Evolutionary conservation across 2,113 vertebrate genomes (phyloP).

Genomic region (Alexandromys fortis): DNA sequence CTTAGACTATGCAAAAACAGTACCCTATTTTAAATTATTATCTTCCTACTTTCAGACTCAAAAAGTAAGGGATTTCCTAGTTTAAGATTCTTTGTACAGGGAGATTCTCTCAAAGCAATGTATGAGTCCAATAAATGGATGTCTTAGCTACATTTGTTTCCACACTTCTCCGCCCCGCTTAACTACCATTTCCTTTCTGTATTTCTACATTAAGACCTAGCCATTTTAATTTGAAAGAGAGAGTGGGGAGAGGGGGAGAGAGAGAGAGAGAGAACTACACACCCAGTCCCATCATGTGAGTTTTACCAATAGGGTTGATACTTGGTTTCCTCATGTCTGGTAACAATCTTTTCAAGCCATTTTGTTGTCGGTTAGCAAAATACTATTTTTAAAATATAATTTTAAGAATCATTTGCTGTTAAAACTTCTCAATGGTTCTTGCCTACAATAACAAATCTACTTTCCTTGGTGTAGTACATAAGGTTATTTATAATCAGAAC

Average conservation of each 20-base stretch:
- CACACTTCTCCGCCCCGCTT: neutral
- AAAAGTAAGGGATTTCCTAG: neutral
- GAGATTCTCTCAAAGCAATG: neutral
- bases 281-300: neutral
- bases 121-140: neutral
- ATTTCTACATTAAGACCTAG: slow-evolving; percentile 9
- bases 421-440: slow-evolving; percentile 6
- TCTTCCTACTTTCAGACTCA: neutral
- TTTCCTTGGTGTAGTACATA: neutral
- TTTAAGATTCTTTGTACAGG: neutral
- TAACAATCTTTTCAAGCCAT: neutral
- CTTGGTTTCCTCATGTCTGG: slow-evolving; percentile 9
- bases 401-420: neutral
- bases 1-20: neutral
- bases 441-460: neutral
- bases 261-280: neutral
- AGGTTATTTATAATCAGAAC: neutral
- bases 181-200: neutral
- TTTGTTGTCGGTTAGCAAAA: neutral
- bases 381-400: slow-evolving; percentile 6
- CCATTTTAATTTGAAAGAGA: neutral
- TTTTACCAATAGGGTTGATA: neutral
- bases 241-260: no score
- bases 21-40: neutral
- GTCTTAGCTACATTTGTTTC: neutral